These are phyloP conservation scores for Leptodactylus fallax DNA, from an alignment of 2,797 vertebrate species.

Conservation along the genomic window DNA sequence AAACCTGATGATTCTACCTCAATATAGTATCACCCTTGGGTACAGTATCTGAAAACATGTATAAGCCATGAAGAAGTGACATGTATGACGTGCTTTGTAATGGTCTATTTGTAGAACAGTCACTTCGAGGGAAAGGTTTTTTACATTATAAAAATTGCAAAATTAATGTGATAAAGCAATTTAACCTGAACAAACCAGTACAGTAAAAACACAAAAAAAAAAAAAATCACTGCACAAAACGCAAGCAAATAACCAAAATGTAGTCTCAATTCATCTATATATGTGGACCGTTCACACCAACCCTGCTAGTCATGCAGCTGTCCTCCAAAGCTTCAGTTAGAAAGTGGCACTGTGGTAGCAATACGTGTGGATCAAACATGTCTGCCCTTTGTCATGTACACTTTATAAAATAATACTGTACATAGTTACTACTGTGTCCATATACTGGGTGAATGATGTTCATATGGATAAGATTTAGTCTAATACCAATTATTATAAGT, in stretches of 20 bases:
- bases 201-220: not conserved
- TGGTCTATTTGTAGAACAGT: not conserved
- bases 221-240: not conserved
- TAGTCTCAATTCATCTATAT: not conserved
- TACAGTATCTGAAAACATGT: not conserved
- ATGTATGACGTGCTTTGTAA: not conserved
- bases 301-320: not conserved
- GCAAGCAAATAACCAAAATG: not conserved
- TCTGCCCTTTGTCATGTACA: no score
- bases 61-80: not conserved
- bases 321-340: not conserved
- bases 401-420: no score
- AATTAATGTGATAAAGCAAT: not conserved
- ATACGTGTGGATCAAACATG: no score
- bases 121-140: not conserved
- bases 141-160: not conserved
- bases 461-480: no score
- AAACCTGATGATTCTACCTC: not conserved
- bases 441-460: no score
- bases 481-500: no score
- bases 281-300: not conserved
- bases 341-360: not conserved
- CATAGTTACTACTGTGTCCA: no score
- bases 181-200: not conserved
- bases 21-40: not conserved